Evolutionary conservation across 2,797 vertebrate species (phyloP).

Genomic region (Leuciscus waleckii): DNA sequence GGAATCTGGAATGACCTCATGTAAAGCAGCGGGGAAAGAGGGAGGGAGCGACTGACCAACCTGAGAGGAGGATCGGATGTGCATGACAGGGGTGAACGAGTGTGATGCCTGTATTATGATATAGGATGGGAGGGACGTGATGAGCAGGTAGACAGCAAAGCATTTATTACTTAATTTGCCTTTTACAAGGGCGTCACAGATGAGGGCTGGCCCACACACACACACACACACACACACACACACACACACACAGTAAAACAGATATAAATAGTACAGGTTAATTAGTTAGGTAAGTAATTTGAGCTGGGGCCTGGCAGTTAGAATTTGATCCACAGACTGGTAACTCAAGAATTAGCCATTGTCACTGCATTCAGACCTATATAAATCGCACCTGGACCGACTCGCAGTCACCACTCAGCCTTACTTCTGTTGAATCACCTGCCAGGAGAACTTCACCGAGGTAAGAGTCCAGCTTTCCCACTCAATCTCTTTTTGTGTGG

Average conservation of each 20-base stretch:
- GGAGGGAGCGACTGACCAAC: not conserved
- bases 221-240: slow-evolving; percentile 54
- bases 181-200: slow-evolving; percentile 71
- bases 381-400: slow-evolving; percentile 85
- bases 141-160: slow-evolving; percentile 53
- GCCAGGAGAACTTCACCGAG: slow-evolving; percentile 59
- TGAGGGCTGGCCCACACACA: slow-evolving; percentile 60
- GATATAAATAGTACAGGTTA: slow-evolving; percentile 94
- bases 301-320: slow-evolving; percentile 85
- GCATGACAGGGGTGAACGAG: slow-evolving; percentile 41
- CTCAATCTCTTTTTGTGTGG: not conserved
- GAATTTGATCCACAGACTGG: slow-evolving; percentile 92
- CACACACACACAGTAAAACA: slow-evolving; percentile 63
- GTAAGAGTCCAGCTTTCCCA: slow-evolving; percentile 47
- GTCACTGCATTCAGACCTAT: slow-evolving; percentile 90
- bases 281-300: slow-evolving; percentile 92
- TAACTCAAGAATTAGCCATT: slow-evolving; percentile 91
- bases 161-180: slow-evolving; percentile 71
- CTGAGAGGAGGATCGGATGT: slow-evolving; percentile 53
- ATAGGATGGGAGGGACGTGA: slow-evolving; percentile 52
- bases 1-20: slow-evolving; percentile 25
- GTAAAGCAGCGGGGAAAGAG: slow-evolving; percentile 33
- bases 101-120: slow-evolving; percentile 28
- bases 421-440: slow-evolving; percentile 72
- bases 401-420: slow-evolving; percentile 75